Conservation (phyloP, 2,113 vertebrate genomes). For the Pluvialis apricaria region DNA sequence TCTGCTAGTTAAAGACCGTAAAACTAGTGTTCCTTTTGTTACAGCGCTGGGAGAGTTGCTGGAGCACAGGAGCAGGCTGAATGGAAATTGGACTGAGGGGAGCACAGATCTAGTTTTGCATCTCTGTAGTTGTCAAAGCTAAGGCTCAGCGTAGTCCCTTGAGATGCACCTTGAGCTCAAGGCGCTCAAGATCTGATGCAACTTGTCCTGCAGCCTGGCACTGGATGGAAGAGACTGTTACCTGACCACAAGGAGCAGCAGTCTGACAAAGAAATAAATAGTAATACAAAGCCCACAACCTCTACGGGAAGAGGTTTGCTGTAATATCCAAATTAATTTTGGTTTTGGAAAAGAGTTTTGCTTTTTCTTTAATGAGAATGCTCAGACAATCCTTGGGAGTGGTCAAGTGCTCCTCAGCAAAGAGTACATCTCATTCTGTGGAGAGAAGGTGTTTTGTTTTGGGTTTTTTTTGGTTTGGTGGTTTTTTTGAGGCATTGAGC, state of each 20-base stretch:
- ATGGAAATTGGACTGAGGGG: neutral
- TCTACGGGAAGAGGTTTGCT: neutral
- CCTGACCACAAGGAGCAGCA: neutral
- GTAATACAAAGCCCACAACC: neutral
- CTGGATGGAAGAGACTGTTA: neutral
- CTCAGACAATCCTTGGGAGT: neutral
- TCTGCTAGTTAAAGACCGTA: neutral
- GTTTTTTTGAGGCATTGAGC: neutral
- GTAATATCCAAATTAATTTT: neutral
- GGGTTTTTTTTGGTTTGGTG: neutral
- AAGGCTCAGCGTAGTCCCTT: neutral
- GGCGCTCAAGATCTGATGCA: neutral
- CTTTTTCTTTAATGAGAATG: neutral
- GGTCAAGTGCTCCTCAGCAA: neutral
- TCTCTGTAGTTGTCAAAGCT: neutral
- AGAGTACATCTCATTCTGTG: neutral
- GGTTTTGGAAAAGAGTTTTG: neutral
- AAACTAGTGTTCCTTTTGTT: neutral
- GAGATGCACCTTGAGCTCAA: neutral
- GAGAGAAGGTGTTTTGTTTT: neutral
- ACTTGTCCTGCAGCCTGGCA: neutral
- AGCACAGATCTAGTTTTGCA: neutral
- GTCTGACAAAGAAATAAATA: neutral
- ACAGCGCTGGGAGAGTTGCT: neutral
- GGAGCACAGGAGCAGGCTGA: neutral